Evolutionary conservation across 2,888 invertebrate species (phyloP), one percentile per base, ranked within the genome.

Genomic region (Amorpha juglandis): DNA sequence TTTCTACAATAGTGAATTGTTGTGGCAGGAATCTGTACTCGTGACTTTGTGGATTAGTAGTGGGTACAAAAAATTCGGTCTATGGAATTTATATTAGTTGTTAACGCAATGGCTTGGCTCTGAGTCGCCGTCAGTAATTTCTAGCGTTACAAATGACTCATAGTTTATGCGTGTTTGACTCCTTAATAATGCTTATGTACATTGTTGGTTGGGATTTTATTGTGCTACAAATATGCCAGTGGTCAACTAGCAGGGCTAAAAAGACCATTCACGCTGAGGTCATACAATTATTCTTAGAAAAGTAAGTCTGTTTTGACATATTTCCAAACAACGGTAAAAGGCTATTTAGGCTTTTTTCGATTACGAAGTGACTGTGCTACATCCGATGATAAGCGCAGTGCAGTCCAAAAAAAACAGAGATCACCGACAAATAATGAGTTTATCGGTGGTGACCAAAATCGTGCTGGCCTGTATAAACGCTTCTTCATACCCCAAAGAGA

Each of bases 111-210:
- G 16, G 38, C 19, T 11, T 6, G 38, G 16, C 11, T 58, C 55
- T 42, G 38, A 58, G 38, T 38, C 55, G 55, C 55, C 38, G 9
- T 9, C 11, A 9, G 38, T 38, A 38, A 58, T 58, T 38, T 58
- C 16, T 58, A 58, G 6, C 35, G 38, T 58, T 38, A 19, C 55
- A 38, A 58, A 58, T 58, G 55, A 58, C 19, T 58, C 55, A 58
- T 16, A 58, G 19, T 58, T 58, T 58, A 38, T 58, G 55, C 16
- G 16, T 58, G 38, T 58, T 58, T 58, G 55, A 7, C 55, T 58
- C 55, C 16, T 38, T 58, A 58, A 58, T 58, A 58, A 35, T 38
- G 16, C 11, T 38, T 12, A 12, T 51, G 12, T 14, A 19, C 14
- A 52, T 52, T 52, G 52, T 33, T 50, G 16, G 19, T 14, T 27